Percentiles rank a stretch among this genome's conserved stretches.
phyloP scores from a whole-genome alignment of 2,888 invertebrate species.

The Campoplex capitator region DNA sequence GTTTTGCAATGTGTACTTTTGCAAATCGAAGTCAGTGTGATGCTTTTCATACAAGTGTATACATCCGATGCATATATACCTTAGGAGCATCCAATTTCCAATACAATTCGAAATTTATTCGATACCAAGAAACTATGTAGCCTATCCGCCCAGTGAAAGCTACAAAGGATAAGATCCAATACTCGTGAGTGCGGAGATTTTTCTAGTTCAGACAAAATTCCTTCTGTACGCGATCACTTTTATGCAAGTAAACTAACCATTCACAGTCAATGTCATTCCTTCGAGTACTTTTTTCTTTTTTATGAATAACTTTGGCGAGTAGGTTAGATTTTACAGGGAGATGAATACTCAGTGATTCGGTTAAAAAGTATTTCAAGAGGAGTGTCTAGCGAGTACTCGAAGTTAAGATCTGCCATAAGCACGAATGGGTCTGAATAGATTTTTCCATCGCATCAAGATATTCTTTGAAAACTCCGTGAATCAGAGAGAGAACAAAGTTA shows the following conservation, averaged over 20 bases:
- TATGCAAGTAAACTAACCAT: not conserved
- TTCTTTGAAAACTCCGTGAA: not conserved
- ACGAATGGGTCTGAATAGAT: conserved; percentile 7
- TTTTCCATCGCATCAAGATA: conserved; percentile 16
- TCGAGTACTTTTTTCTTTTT: conserved; percentile 19
- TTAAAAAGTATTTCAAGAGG: conserved; percentile 41
- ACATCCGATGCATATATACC: conserved; percentile 21
- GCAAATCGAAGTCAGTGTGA: conserved; percentile 28
- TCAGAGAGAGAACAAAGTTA: not conserved
- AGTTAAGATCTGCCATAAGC: conserved; percentile 6
- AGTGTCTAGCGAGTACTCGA: not conserved
- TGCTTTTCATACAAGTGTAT: conserved; percentile 9
- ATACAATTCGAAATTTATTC: conserved; percentile 60
- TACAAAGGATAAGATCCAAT: conserved; percentile 40
- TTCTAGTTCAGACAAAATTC: not conserved
- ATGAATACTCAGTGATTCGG: conserved; percentile 15
- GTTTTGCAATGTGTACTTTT: conserved; percentile 14
- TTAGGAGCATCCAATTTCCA: conserved; percentile 56
- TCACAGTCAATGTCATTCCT: not conserved
- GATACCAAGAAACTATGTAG: conserved; percentile 27
- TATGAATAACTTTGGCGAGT: conserved; percentile 6
- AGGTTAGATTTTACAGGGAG: not conserved
- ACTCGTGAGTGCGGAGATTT: conserved; percentile 35
- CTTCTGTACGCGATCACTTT: not conserved
- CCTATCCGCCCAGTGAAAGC: conserved; percentile 17